These are phyloP conservation scores for Arrhopalites spinosus DNA, from an alignment of 2,888 invertebrate genomes.

Conservation along the genomic window DNA sequence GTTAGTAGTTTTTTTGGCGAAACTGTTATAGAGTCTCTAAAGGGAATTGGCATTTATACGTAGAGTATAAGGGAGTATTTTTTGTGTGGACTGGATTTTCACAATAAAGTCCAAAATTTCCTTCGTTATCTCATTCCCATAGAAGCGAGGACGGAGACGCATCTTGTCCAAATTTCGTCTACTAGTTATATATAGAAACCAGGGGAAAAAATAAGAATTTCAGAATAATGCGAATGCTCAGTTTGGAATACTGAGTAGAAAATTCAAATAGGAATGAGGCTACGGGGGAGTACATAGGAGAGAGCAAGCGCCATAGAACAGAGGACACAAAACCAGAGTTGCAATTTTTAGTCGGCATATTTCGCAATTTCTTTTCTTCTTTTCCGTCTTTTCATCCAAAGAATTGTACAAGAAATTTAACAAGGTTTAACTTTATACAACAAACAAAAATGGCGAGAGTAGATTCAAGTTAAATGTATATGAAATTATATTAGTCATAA, in stretches of 20 bases:
- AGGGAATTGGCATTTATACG: background rate
- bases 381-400: background rate
- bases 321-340: background rate
- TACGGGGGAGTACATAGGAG: background rate
- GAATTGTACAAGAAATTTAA: background rate
- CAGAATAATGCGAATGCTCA: conserved; percentile 10
- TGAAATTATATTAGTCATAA: background rate
- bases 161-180: too few species aligned
- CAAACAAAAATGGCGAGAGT: background rate
- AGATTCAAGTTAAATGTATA: background rate
- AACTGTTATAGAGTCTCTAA: background rate
- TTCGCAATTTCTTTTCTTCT: conserved; percentile 19
- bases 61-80: background rate
- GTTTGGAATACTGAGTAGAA: conserved; percentile 18
- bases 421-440: background rate
- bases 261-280: conserved; percentile 28
- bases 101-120: background rate
- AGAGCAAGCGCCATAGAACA: conserved; percentile 8
- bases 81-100: background rate
- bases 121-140: background rate
- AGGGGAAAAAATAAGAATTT: background rate
- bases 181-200: background rate
- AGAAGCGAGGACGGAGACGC: background rate
- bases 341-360: background rate
- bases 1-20: background rate